These are phyloP conservation scores for Lophochroa leadbeateri DNA, from an alignment of 2,113 vertebrate genomes.

Conservation along the genomic window DNA sequence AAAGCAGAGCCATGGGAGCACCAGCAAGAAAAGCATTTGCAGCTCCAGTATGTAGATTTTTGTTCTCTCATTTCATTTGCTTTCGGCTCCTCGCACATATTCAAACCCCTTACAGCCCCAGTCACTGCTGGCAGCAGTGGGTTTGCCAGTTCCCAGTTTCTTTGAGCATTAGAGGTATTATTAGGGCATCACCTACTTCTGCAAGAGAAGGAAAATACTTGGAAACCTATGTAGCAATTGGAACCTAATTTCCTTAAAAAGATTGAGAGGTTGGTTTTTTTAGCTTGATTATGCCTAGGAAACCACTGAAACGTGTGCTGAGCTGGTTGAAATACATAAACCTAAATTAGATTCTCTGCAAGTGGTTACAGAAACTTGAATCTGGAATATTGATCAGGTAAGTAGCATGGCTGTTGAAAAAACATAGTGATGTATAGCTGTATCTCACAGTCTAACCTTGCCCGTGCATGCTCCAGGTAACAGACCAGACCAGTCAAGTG, in stretches of 20 bases:
- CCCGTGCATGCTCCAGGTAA: not conserved
- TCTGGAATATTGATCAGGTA: not conserved
- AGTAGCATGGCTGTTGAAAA: not conserved
- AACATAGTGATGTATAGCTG: rapidly evolving
- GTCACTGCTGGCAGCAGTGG: not conserved
- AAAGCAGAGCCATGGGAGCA: slow-evolving; percentile 16
- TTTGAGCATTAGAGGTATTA: not conserved
- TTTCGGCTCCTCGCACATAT: not conserved
- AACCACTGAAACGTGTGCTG: not conserved
- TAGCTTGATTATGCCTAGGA: slow-evolving; percentile 14
- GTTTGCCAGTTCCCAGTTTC: slow-evolving; percentile 11
- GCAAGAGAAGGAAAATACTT: slow-evolving; percentile 4
- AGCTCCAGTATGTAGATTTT: slow-evolving; percentile 8
- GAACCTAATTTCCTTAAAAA: slow-evolving; percentile 8
- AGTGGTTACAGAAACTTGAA: not conserved
- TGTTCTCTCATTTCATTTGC: not conserved
- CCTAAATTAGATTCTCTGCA: slow-evolving; percentile 30
- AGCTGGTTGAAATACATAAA: not conserved
- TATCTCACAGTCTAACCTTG: not conserved
- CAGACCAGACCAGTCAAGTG: not conserved
- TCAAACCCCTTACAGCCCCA: not conserved
- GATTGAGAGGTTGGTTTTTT: not conserved
- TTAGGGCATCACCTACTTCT: slow-evolving; percentile 10
- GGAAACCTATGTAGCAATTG: not conserved
- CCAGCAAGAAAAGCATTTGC: not conserved